Evolutionary conservation across 2,797 vertebrate genomes (phyloP).

Genomic region (Huso huso): DNA sequence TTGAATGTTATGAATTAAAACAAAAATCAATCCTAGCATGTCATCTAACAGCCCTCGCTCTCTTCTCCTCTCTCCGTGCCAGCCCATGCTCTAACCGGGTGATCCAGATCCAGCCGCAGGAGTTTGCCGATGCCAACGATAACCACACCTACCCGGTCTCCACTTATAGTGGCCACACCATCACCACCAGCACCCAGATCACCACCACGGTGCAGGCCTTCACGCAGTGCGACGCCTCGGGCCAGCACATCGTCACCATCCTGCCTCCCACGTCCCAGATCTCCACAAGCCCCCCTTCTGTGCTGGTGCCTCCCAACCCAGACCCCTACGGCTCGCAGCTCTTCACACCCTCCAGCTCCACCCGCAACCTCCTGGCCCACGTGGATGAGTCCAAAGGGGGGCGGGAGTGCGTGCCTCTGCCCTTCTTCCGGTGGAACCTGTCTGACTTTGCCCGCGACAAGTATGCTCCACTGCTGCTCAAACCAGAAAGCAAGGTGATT

Average conservation of each 20-base stretch:
- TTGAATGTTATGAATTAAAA: conserved; percentile 6
- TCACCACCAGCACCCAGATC: conserved; percentile 84
- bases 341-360: conserved; percentile 84
- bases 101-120: conserved; percentile 86
- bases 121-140: conserved; percentile 62
- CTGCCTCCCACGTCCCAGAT: conserved; percentile 86
- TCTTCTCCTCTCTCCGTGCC: not conserved
- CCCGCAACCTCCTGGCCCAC: conserved; percentile 83
- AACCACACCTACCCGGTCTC: conserved; percentile 48
- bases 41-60: not conserved
- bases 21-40: not conserved
- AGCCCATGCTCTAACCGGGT: conserved; percentile 85
- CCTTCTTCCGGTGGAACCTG: conserved; percentile 85
- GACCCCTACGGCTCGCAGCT: conserved; percentile 83
- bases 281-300: conserved; percentile 70
- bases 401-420: conserved; percentile 66
- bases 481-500: conserved; percentile 76
- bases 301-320: conserved; percentile 59
- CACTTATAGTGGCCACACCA: conserved; percentile 61
- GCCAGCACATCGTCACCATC: conserved; percentile 89
- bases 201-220: conserved; percentile 91
- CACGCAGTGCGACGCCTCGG: conserved; percentile 81
- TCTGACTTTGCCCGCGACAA: conserved; percentile 78
- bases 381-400: conserved; percentile 70
- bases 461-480: conserved; percentile 83